Conservation (phyloP, 2,797 vertebrate genomes). For the Protonibea diacanthus region DNA sequence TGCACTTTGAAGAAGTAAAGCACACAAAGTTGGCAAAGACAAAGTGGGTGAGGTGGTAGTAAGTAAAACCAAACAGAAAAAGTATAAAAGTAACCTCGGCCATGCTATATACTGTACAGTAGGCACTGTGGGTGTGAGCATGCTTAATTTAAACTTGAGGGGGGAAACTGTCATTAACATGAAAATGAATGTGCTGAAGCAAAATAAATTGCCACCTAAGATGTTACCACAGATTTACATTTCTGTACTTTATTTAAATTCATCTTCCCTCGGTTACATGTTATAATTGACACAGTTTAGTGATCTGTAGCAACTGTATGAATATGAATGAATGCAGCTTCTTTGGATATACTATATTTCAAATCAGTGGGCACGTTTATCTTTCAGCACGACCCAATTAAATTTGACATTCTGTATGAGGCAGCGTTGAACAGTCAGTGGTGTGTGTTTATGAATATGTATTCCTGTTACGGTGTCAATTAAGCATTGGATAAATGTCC, state of each 20-base stretch:
- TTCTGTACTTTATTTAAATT: constrained; percentile 54
- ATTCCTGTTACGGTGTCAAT: constrained; percentile 80
- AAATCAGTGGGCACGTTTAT: constrained; percentile 73
- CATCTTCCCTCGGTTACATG: constrained; percentile 39
- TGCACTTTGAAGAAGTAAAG: constrained; percentile 52
- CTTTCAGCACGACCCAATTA: constrained; percentile 76
- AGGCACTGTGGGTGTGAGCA: background rate
- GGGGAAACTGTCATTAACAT: constrained; percentile 38
- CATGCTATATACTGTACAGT: background rate
- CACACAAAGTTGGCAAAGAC: constrained; percentile 26
- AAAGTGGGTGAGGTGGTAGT: constrained; percentile 29
- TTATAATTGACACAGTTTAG: constrained; percentile 62
- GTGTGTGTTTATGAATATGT: constrained; percentile 80
- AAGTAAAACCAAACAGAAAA: constrained; percentile 37
- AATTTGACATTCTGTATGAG: constrained; percentile 77
- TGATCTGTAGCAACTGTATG: constrained; percentile 56
- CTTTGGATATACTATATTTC: constrained; percentile 56
- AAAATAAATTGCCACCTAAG: constrained; percentile 31
- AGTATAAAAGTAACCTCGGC: constrained; percentile 35
- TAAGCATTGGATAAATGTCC: constrained; percentile 79
- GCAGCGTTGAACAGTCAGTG: constrained; percentile 63
- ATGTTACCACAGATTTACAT: constrained; percentile 54
- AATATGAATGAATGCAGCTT: constrained; percentile 67
- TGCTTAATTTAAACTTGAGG: constrained; percentile 19
- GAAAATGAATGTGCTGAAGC: constrained; percentile 32